Percentiles rank a stretch among this genome's conserved stretches.
phyloP scores from a whole-genome alignment of 2,888 invertebrate genomes.

The Rugalucina vietnamica region DNA sequence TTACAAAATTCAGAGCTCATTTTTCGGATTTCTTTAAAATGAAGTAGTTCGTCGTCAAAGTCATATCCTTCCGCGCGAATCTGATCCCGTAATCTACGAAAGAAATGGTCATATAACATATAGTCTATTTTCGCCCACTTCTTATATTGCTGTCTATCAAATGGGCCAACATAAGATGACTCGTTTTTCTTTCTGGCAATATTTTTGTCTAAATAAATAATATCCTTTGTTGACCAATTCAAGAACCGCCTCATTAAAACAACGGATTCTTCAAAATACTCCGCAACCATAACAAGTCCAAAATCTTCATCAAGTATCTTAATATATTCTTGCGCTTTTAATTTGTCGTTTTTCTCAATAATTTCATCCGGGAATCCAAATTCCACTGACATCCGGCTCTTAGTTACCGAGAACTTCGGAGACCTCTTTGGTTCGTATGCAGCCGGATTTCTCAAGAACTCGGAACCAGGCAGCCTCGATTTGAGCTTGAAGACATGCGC shows the following conservation, averaged over 20 bases:
- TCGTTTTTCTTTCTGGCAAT: constrained; percentile 46
- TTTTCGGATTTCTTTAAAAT: constrained; percentile 58
- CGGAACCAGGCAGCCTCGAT: constrained; percentile 37
- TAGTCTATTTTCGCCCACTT: constrained; percentile 60
- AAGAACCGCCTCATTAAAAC: constrained; percentile 56
- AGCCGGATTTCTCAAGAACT: constrained; percentile 53
- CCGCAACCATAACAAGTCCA: constrained; percentile 59
- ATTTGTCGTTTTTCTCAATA: constrained; percentile 30
- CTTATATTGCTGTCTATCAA: constrained; percentile 57
- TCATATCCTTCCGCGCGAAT: constrained; percentile 57
- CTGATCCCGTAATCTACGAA: constrained; percentile 46
- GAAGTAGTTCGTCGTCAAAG: constrained; percentile 61
- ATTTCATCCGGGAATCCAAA: constrained; percentile 57
- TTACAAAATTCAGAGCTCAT: constrained; percentile 57
- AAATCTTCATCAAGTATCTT: constrained; percentile 51
- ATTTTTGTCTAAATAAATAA: constrained; percentile 60
- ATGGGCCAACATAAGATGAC: constrained; percentile 50
- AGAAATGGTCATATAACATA: constrained; percentile 61
- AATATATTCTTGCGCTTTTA: constrained; percentile 41
- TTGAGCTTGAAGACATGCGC: constrained; percentile 52
- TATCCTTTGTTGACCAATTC: constrained; percentile 61
- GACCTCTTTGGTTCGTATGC: constrained; percentile 55
- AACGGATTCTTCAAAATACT: constrained; percentile 64
- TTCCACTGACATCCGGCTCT: constrained; percentile 60
- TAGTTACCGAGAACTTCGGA: constrained; percentile 47